phyloP scores from a whole-genome alignment of 2,888 invertebrate genomes.

The Drosophila anceps region DNA sequence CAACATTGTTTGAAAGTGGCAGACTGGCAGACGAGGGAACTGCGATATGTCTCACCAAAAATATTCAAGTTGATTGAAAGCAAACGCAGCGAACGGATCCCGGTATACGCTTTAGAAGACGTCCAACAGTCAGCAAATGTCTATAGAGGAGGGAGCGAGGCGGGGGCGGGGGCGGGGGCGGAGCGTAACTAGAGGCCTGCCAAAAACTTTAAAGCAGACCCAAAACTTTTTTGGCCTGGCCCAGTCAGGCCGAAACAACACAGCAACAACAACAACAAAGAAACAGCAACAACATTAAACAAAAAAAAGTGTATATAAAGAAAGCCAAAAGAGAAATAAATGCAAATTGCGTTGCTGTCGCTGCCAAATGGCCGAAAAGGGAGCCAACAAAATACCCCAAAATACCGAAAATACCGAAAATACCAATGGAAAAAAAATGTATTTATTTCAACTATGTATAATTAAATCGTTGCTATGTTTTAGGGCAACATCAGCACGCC shows the following conservation, averaged over 20 bases:
- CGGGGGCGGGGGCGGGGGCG: background rate
- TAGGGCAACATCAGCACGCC: constrained; percentile 9
- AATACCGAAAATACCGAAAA: constrained; percentile 49
- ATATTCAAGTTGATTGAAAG: constrained; percentile 71
- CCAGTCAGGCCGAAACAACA: constrained; percentile 39
- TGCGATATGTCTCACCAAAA: constrained; percentile 52
- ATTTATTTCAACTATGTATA: constrained; percentile 63
- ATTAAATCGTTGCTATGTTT: constrained; percentile 60
- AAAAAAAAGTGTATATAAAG: background rate
- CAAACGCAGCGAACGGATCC: constrained; percentile 57
- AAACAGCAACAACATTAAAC: too few species aligned
- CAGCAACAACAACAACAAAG: constrained; percentile 2
- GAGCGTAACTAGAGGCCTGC: constrained; percentile 46
- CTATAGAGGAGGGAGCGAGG: background rate
- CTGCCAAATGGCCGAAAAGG: constrained; percentile 62
- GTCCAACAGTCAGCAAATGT: constrained; percentile 10
- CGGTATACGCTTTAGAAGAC: constrained; percentile 26
- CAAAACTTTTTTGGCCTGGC: constrained; percentile 56
- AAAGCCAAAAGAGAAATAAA: constrained; percentile 26
- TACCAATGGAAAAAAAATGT: background rate
- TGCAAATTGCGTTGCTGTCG: constrained; percentile 56
- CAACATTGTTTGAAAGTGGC: constrained; percentile 73
- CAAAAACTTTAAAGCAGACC: constrained; percentile 73
- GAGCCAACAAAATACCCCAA: constrained; percentile 52
- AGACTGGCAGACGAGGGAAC: constrained; percentile 50